These are phyloP conservation scores for Probaryconus sp. DNA, from an alignment of 1,140 invertebrate genomes.

Conservation along the genomic window DNA sequence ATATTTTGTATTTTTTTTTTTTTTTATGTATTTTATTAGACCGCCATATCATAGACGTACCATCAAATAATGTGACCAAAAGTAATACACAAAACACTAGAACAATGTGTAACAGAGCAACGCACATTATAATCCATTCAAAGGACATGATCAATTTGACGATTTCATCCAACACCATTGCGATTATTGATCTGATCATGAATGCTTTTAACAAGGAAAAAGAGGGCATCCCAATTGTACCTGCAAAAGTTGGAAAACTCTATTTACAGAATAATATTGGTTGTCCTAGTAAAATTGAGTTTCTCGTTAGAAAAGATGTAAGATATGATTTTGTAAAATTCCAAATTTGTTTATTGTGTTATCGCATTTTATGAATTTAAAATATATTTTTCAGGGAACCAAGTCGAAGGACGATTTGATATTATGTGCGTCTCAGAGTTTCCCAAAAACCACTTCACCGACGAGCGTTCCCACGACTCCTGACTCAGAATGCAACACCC, in stretches of 20 bases:
- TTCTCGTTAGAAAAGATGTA: slow-evolving; percentile 67
- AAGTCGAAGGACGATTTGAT: slow-evolving; percentile 51
- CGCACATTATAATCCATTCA: slow-evolving; percentile 84
- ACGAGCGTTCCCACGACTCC: slow-evolving; percentile 67
- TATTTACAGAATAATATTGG: slow-evolving; percentile 71
- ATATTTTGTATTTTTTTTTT: slow-evolving; percentile 2
- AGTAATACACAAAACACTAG: slow-evolving; percentile 77
- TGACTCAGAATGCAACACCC: slow-evolving; percentile 55
- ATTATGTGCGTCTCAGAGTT: slow-evolving; percentile 64
- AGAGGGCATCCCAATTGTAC: slow-evolving; percentile 69
- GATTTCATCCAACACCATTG: slow-evolving; percentile 80
- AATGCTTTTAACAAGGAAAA: slow-evolving; percentile 76
- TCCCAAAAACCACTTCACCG: slow-evolving; percentile 63
- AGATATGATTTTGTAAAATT: slow-evolving; percentile 15
- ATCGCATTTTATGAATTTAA: slow-evolving; percentile 7
- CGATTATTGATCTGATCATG: slow-evolving; percentile 80
- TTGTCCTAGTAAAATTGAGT: slow-evolving; percentile 68
- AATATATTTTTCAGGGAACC: slow-evolving; percentile 51
- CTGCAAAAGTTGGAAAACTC: slow-evolving; percentile 67
- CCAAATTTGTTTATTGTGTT: slow-evolving; percentile 18
- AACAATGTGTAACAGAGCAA: slow-evolving; percentile 78
- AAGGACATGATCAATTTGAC: slow-evolving; percentile 84
- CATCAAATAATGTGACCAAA: slow-evolving; percentile 17
- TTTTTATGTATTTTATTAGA: slow-evolving; percentile 14
- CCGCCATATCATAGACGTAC: slow-evolving; percentile 19